These are phyloP conservation scores for Numida meleagris DNA, from an alignment of 2,113 vertebrate species.

Conservation along the genomic window DNA sequence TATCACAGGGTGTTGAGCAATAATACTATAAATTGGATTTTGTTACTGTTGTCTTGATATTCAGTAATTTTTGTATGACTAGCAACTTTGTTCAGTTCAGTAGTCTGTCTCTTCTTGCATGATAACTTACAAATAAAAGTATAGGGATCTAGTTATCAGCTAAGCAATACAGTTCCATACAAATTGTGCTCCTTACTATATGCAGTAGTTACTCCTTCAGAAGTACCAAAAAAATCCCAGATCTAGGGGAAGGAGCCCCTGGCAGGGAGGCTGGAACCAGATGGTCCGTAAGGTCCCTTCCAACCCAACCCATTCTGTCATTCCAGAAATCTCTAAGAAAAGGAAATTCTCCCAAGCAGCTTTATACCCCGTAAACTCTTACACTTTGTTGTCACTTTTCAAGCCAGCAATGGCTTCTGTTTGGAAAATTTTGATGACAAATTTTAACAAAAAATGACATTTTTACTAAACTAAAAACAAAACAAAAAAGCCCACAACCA, in stretches of 20 bases:
- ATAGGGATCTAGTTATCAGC: neutral
- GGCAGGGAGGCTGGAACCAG: neutral
- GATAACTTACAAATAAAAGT: neutral
- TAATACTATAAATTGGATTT: neutral
- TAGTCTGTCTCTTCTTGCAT: neutral
- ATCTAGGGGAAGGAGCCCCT: neutral
- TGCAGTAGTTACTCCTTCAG: neutral
- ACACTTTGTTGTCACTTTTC: neutral
- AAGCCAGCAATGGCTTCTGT: fast-evolving
- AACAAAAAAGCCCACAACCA: neutral
- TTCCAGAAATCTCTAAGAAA: neutral
- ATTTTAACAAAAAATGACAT: neutral
- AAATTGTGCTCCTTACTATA: neutral
- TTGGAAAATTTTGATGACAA: neutral
- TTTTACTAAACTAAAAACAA: neutral
- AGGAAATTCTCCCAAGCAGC: neutral
- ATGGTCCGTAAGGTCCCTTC: neutral
- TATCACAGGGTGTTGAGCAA: neutral
- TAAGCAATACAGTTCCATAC: neutral
- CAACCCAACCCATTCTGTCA: neutral
- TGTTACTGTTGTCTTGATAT: neutral
- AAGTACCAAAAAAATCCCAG: neutral
- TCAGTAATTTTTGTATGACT: neutral
- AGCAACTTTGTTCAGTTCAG: neutral
- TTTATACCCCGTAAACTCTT: neutral